These are phyloP conservation scores for Griposia aprilina DNA, from an alignment of 2,888 invertebrate genomes.

Conservation along the genomic window DNA sequence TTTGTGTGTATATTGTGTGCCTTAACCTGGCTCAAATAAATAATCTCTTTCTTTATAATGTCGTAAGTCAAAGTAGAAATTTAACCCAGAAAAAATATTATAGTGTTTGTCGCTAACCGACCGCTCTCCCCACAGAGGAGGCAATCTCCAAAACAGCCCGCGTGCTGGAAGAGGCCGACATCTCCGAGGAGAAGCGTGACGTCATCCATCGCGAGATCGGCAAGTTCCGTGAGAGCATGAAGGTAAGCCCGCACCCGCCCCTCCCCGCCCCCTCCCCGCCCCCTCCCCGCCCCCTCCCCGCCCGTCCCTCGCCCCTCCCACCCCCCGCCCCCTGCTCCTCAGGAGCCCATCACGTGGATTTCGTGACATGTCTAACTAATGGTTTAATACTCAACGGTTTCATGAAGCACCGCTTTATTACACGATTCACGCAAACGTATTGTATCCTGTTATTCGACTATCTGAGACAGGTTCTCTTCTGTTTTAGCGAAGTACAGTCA, in stretches of 20 bases:
- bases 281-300: neutral
- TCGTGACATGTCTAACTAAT: slow-evolving; percentile 47
- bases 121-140: slow-evolving; percentile 88
- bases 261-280: neutral
- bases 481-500: neutral
- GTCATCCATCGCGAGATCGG: slow-evolving; percentile 99
- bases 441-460: neutral
- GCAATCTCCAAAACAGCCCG: slow-evolving; percentile 92
- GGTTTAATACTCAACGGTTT: slow-evolving; percentile 59
- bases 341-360: slow-evolving; percentile 40
- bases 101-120: neutral
- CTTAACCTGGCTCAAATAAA: neutral
- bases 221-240: slow-evolving; percentile 99
- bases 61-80: neutral
- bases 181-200: slow-evolving; percentile 99
- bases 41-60: neutral
- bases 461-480: neutral
- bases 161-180: slow-evolving; percentile 95
- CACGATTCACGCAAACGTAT: slow-evolving; percentile 21
- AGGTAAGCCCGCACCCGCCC: slow-evolving; percentile 91
- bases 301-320: neutral
- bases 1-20: neutral
- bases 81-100: neutral
- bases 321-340: slow-evolving; percentile 2
- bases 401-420: slow-evolving; percentile 64